Evolutionary conservation across 2,797 vertebrate genomes (phyloP).

Genomic region (Aplochiton taeniatus): DNA sequence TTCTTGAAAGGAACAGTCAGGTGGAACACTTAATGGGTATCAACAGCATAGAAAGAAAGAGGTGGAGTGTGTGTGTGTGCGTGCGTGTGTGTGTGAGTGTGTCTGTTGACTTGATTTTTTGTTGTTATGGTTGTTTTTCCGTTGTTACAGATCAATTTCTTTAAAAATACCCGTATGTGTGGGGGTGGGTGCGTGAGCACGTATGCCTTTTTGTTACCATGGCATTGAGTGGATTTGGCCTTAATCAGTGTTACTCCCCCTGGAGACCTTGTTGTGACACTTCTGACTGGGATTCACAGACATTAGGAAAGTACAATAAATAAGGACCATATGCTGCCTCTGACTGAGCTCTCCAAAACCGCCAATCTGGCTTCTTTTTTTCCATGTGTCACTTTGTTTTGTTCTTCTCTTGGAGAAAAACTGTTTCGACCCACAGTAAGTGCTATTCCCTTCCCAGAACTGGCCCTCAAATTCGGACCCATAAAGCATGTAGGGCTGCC

Average conservation of each 20-base stretch:
- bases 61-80: conserved; percentile 4
- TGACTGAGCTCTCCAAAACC: conserved; percentile 22
- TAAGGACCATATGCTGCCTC: conserved; percentile 54
- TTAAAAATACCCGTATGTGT: not conserved
- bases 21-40: conserved; percentile 68
- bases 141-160: not conserved
- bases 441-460: conserved; percentile 20
- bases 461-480: not conserved
- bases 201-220: not conserved
- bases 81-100: conserved; percentile 6
- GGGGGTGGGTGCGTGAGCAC: conserved; percentile 5
- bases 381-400: too few species aligned
- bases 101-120: not conserved
- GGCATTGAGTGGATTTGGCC: conserved; percentile 38
- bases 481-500: conserved; percentile 7
- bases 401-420: too few species aligned
- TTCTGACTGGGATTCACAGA: conserved; percentile 53
- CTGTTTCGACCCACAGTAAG: not conserved
- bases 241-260: conserved; percentile 24
- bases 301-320: conserved; percentile 59
- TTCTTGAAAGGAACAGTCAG: conserved; percentile 68
- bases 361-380: too few species aligned
- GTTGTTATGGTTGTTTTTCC: too few species aligned
- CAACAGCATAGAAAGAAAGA: conserved; percentile 13
- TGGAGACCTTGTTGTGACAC: conserved; percentile 57